phyloP scores from a whole-genome alignment of 2,888 invertebrate species.

The Neoscelio sp. region DNA sequence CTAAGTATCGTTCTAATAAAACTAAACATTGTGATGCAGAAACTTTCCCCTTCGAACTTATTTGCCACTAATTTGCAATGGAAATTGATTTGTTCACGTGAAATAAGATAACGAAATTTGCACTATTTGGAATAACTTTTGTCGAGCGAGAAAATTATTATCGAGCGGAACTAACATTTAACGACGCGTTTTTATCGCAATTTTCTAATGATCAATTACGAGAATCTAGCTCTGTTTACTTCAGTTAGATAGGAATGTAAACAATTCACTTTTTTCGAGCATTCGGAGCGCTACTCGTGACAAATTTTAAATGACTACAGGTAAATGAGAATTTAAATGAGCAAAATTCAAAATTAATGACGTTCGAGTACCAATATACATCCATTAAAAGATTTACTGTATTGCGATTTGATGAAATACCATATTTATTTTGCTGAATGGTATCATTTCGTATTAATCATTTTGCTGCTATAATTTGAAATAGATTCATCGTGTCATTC shows the following conservation, averaged over 20 bases:
- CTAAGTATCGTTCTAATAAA: constrained; percentile 47
- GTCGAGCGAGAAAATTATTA: constrained; percentile 6
- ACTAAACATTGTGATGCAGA: constrained; percentile 39
- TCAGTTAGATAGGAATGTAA: no score
- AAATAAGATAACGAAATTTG: constrained; percentile 25
- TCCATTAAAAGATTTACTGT: constrained; percentile 18
- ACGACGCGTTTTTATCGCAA: background rate
- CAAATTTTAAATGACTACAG: no score
- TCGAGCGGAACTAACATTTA: background rate
- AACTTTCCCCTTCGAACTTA: constrained; percentile 41
- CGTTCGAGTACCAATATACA: constrained; percentile 3
- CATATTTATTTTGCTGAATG: constrained; percentile 26
- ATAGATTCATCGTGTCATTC: no score
- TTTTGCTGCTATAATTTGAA: constrained; percentile 15
- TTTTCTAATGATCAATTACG: constrained; percentile 17
- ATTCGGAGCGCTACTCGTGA: no score
- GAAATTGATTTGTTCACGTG: constrained; percentile 47
- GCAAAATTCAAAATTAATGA: no score
- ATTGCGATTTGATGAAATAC: constrained; percentile 18
- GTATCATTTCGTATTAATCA: constrained; percentile 27
- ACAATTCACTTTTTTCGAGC: no score
- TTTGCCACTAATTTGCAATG: constrained; percentile 32
- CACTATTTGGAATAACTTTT: constrained; percentile 43
- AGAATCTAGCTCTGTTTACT: no score
- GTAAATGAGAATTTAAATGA: no score